Conservation (phyloP, 2,113 vertebrate genomes). For the Glareola pratincola region DNA sequence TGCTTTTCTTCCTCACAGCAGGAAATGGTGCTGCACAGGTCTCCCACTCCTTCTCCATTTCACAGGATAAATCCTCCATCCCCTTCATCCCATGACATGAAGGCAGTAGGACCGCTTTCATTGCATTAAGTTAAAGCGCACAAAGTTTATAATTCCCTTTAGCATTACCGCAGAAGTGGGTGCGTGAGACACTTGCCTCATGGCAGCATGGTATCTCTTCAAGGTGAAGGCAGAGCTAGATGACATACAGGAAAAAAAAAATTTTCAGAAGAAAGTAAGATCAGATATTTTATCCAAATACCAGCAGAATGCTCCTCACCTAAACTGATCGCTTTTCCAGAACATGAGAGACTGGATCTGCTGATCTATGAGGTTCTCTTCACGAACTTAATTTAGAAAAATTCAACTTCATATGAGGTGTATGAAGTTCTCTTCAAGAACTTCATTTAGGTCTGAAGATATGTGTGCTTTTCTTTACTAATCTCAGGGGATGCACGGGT, state of each 20-base stretch:
- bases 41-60: background rate
- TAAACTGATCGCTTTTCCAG: slow-evolving; percentile 81
- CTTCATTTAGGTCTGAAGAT: slow-evolving; percentile 80
- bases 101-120: background rate
- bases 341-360: slow-evolving; percentile 78
- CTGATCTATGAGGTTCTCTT: slow-evolving; percentile 73
- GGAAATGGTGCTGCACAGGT: background rate
- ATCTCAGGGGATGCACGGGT: background rate
- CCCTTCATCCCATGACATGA: background rate
- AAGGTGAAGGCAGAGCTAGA: slow-evolving; percentile 78
- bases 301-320: slow-evolving; percentile 73
- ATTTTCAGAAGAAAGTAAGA: slow-evolving; percentile 78
- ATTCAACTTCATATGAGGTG: background rate
- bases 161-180: background rate
- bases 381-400: slow-evolving; percentile 74
- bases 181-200: background rate
- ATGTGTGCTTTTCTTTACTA: background rate
- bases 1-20: background rate
- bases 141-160: background rate
- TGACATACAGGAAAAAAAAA: slow-evolving; percentile 69
- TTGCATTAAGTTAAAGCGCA: background rate
- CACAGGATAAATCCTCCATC: background rate
- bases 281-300: slow-evolving; percentile 78
- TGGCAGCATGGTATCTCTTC: background rate
- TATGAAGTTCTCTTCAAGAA: slow-evolving; percentile 76